Base-by-base conservation (phyloP, 2,113 vertebrate genomes). In the Dromiciops gliroides region DNA sequence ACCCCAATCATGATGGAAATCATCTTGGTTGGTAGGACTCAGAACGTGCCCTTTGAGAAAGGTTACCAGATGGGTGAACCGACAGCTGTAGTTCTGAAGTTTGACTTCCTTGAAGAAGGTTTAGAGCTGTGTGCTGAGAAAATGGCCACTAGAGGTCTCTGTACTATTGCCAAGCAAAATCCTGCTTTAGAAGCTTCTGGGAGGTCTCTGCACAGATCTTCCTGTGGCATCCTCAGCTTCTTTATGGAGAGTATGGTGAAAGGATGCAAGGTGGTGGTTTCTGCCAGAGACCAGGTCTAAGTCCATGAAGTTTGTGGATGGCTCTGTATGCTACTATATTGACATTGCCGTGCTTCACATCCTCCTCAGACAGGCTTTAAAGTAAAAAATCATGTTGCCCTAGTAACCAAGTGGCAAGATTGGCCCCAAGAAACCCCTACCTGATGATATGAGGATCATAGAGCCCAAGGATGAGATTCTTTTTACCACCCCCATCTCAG, bases 61-160 rank as follows among this genome's bases (percentile, higher is more conserved):
- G 99, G 99, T 0, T 99, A 99, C 51, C 99, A 99, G 24, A 99
- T 99, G 98, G 98, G 99, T 97, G 99, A 99, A 98, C 98, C 99
- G 98, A 99, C 99, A 0, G 99, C 99, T 25, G 99, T 99, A 0
- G 99, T 99, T 91, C 99, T 99, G 98, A 99, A 99, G 98, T 99
- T 99, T 75, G 99, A 98, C 19, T 99, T 99, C 97, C 98, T 98
- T 0, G 98, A 99, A 95, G 98, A 98, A 98, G 99, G 97, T 19
- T 98, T 98, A 90, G 98, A 99, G 98, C 95, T 99, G 60, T 99
- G 98, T 31, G 98, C 98, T 50, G 98, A 99, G 98, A 98, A 99
- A 89, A 98, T 99, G 23, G 98, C 99, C 92, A 98, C 98, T 50
- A 98, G 98, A 51, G 98, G 98, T 23, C 98, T 99, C 52, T 99